Evolutionary conservation across 2,113 vertebrate species (phyloP), one percentile per base, ranked within the genome.

Genomic region (Narcine bancroftii): DNA sequence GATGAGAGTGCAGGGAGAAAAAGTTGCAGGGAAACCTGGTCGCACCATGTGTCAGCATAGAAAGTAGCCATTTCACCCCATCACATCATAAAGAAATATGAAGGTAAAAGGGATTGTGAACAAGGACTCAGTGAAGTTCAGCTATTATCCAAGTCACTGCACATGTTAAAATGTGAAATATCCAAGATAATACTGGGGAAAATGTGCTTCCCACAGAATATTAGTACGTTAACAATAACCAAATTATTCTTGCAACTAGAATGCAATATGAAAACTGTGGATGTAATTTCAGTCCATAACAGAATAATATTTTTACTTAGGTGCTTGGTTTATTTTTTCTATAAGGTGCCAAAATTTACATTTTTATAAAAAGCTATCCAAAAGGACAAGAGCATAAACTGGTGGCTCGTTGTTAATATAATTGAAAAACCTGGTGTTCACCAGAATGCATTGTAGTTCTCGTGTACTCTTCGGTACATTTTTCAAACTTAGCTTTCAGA

Each of bases 401-500:
- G 6, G 24, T 24, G 26, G 24, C n/a, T 75, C 17, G 36, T 39
- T 60, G 63, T 69, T 47, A n/a, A 47, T 29, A 47, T 42, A 29
- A 69, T 69, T 91, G 39, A 47, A 69, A 69, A 65, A 63, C 63
- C 77, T 17, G 9, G 69, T 17, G 29, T 29, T 36, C 29, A 29
- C 33, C 73, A 66, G 29, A 45, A 66, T 24, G 47, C 63, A 42
- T 33, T 3, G 24, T 69, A 24, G 47, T 42, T 19, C 39, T 17
- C 45, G 33, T 36, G 45, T 60, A 65, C 33, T 39, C 29, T 29
- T 33, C 81, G 53, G 53, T 21, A 36, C 13, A 66, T 9, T 66
- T 66, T 89, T 66, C 50, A 60, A 87, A 87, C 36, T 87, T 29
- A 39, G 81, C 81, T 91, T 91, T 66, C 39, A 69, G 26, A 71